Conservation (phyloP, 2,113 vertebrate species). For the Saguinus imperator region DNA sequence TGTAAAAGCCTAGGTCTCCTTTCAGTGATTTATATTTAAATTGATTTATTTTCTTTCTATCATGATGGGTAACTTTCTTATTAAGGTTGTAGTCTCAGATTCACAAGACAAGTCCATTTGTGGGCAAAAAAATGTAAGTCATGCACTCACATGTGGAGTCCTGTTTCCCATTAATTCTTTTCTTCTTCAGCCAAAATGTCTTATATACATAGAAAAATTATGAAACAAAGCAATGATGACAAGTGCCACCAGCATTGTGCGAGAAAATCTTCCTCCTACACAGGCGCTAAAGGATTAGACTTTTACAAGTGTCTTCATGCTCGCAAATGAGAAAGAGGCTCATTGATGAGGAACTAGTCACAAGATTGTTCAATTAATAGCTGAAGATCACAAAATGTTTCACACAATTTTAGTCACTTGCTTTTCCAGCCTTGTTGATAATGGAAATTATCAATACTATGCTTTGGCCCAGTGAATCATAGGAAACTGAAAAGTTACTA, state of each 20-base stretch:
- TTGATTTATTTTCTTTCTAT: background rate
- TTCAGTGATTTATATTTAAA: constrained; percentile 17
- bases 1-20: background rate
- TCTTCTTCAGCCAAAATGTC: background rate
- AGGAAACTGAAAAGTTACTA: background rate
- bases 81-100: background rate
- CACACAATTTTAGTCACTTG: background rate
- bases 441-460: background rate
- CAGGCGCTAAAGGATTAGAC: background rate
- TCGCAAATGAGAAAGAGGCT: background rate
- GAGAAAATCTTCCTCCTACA: background rate
- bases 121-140: background rate
- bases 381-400: background rate
- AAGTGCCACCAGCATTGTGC: background rate
- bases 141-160: background rate
- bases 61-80: background rate
- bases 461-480: background rate
- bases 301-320: background rate
- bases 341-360: background rate
- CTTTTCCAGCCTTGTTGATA: background rate
- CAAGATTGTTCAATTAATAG: background rate
- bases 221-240: background rate
- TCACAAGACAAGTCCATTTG: background rate
- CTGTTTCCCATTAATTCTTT: background rate
- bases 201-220: background rate